phyloP scores from a whole-genome alignment of 2,797 vertebrate genomes.

The Ceryle rudis region DNA sequence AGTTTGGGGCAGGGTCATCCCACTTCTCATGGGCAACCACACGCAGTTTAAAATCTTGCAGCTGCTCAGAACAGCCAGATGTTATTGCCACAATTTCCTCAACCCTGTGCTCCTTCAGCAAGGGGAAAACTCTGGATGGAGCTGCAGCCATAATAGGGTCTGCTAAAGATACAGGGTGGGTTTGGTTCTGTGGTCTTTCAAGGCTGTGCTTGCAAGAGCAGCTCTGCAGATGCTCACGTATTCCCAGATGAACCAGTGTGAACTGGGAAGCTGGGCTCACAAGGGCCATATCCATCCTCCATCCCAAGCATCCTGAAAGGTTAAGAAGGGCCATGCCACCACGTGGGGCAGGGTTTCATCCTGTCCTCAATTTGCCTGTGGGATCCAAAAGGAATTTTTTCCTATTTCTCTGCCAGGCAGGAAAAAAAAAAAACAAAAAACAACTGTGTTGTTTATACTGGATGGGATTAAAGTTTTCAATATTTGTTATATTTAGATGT shows the following conservation, averaged over 20 bases:
- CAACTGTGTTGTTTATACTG: conserved; percentile 44
- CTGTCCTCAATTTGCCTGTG: conserved; percentile 39
- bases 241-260: neutral
- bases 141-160: neutral
- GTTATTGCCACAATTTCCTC: neutral
- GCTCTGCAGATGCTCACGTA: neutral
- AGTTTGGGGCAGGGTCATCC: neutral
- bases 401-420: conserved; percentile 64
- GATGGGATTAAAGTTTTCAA: conserved; percentile 49
- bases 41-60: neutral
- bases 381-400: neutral
- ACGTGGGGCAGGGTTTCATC: neutral
- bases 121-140: neutral
- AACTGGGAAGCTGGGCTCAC: neutral
- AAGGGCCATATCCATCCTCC: fast-evolving
- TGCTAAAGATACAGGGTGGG: neutral
- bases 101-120: fast-evolving
- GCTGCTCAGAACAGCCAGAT: neutral
- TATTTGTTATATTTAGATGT: conserved; percentile 70
- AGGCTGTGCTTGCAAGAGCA: neutral
- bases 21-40: neutral
- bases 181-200: neutral
- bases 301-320: fast-evolving
- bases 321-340: neutral
- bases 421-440: neutral